phyloP scores from a whole-genome alignment of 2,888 invertebrate genomes.

The Acleris laterana region DNA sequence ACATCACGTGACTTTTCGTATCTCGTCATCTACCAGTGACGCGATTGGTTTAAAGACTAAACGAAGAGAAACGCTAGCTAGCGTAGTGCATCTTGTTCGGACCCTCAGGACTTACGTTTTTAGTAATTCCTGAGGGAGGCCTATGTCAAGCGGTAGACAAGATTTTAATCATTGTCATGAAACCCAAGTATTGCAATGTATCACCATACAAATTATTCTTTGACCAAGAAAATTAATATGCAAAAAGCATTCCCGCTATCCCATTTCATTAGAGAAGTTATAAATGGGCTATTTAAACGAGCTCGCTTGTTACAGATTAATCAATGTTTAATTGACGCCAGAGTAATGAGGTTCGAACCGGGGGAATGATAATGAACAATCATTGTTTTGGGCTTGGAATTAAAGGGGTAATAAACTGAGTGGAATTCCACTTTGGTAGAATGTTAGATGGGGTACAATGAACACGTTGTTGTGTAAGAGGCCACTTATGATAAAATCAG shows the following conservation, averaged over 20 bases:
- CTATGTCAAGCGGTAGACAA: too few relatives aligned
- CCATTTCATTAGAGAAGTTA: conserved; percentile 22
- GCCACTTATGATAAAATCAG: too few relatives aligned
- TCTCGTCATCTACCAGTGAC: too few relatives aligned
- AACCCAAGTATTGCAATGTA: neutral
- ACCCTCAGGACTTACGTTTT: too few relatives aligned
- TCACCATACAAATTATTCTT: neutral
- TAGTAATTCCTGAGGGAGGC: too few relatives aligned
- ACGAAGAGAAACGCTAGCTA: too few relatives aligned
- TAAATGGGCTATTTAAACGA: conserved; percentile 28
- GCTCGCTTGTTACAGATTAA: conserved; percentile 20
- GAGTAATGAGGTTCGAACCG: conserved; percentile 17
- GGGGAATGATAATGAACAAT: conserved; percentile 22
- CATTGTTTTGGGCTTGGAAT: conserved; percentile 8
- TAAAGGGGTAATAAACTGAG: neutral
- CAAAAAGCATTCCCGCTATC: conserved; percentile 5
- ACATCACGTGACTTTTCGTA: too few relatives aligned
- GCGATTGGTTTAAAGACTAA: too few relatives aligned
- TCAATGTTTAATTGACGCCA: conserved; percentile 21
- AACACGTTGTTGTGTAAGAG: too few relatives aligned
- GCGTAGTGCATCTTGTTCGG: too few relatives aligned
- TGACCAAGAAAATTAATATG: conserved; percentile 21
- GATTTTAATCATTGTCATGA: too few relatives aligned
- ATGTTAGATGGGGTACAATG: too few relatives aligned
- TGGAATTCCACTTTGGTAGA: neutral